Conservation (phyloP, 2,888 invertebrate genomes). For the Incurvaria masculella region DNA sequence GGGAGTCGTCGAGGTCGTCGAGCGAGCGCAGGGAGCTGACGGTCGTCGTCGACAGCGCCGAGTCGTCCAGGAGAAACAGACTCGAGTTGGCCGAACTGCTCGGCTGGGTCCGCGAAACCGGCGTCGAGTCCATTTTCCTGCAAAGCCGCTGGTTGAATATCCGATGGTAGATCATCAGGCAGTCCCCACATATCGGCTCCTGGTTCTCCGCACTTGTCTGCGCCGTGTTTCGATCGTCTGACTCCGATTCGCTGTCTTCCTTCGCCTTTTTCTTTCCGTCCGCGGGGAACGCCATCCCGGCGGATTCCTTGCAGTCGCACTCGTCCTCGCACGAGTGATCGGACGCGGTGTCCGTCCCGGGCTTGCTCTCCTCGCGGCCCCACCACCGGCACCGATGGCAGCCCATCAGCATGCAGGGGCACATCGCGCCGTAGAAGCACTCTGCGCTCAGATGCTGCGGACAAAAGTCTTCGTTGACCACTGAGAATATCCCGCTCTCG, state of each 20-base stretch:
- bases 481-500: conserved; percentile 88
- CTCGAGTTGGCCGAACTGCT: conserved; percentile 49
- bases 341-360: conserved; percentile 18
- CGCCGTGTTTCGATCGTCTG: conserved; percentile 10
- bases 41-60: conserved; percentile 46
- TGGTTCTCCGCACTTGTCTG: conserved; percentile 10
- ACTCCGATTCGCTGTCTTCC: conserved; percentile 7
- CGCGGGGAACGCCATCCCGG: not conserved
- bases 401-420: conserved; percentile 43
- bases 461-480: conserved; percentile 74
- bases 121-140: conserved; percentile 9
- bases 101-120: conserved; percentile 25
- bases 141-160: conserved; percentile 22
- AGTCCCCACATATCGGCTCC: conserved; percentile 26
- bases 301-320: conserved; percentile 1
- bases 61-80: conserved; percentile 58
- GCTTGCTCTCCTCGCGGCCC: conserved; percentile 21
- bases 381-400: conserved; percentile 47
- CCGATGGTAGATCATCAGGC: conserved; percentile 32
- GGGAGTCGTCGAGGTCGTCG: conserved; percentile 49
- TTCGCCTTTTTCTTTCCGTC: not conserved
- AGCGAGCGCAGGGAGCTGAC: conserved; percentile 57
- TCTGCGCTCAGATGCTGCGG: conserved; percentile 30
- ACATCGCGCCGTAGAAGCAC: conserved; percentile 32
- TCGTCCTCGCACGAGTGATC: conserved; percentile 19